Evolutionary conservation across 2,888 invertebrate species (phyloP).

Genomic region (Petrolisthes cinctipes): DNA sequence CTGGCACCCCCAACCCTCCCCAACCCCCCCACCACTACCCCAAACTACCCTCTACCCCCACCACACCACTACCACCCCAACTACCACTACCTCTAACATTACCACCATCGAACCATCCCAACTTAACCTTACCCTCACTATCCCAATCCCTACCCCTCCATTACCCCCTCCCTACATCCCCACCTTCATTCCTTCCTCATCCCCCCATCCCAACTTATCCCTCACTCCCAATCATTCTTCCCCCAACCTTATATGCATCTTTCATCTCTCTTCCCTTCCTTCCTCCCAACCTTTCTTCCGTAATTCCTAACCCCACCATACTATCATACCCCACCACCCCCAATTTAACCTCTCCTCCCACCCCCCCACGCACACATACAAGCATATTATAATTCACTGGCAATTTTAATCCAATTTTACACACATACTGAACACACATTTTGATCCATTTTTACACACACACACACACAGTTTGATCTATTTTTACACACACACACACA

Average conservation of each 20-base stretch:
- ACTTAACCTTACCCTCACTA: background rate
- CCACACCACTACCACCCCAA: background rate
- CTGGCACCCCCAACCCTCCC: background rate
- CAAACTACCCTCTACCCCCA: background rate
- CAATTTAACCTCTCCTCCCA: too few relatives aligned
- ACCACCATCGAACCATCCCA: background rate
- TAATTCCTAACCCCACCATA: background rate
- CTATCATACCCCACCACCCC: background rate
- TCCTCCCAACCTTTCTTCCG: too few relatives aligned
- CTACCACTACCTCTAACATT: background rate
- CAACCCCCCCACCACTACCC: background rate
- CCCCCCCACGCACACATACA: background rate
- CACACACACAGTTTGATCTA: background rate
- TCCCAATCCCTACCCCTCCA: background rate
- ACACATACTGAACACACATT: background rate
- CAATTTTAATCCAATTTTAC: background rate
- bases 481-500: background rate
- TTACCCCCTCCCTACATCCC: background rate
- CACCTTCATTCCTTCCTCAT: too few relatives aligned
- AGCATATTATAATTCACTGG: background rate
- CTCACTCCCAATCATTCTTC: too few relatives aligned
- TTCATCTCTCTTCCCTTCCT: too few relatives aligned
- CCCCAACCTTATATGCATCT: too few relatives aligned
- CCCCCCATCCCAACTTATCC: too few relatives aligned
- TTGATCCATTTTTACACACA: background rate